Percentiles rank a stretch among this genome's conserved stretches.
Conservation (phyloP, 2,113 vertebrate genomes). For the Pygoscelis antarcticus region DNA sequence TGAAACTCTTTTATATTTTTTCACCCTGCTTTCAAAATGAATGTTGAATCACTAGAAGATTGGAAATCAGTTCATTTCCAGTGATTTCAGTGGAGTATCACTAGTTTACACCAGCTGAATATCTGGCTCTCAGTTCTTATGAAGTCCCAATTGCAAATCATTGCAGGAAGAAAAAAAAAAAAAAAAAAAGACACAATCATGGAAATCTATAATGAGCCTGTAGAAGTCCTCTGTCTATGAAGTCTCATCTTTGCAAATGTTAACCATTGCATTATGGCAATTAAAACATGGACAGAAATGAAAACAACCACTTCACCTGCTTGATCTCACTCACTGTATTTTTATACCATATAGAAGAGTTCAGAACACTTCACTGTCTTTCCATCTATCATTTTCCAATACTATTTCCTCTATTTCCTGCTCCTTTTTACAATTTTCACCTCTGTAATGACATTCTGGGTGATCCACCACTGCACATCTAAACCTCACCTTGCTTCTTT, state of each 20-base stretch:
- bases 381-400: not conserved
- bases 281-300: not conserved
- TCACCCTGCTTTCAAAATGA: not conserved
- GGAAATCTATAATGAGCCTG: not conserved
- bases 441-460: constrained; percentile 65
- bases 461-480: constrained; percentile 57
- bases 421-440: constrained; percentile 50
- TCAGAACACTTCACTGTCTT: not conserved
- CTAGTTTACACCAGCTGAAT: not conserved
- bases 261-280: not conserved
- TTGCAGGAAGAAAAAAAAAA: not conserved
- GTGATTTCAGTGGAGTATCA: not conserved
- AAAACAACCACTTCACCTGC: not conserved
- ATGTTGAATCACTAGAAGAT: not conserved
- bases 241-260: not conserved
- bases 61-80: not conserved
- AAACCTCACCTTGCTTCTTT: constrained; percentile 71
- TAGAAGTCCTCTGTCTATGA: not conserved
- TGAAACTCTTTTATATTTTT: not conserved
- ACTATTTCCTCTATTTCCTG: not conserved
- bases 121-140: not conserved
- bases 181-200: not conserved
- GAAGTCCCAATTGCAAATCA: not conserved
- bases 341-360: not conserved
- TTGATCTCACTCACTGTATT: not conserved